Base-by-base conservation (phyloP, 2,797 vertebrate genomes). In the Heliangelus exortis region DNA sequence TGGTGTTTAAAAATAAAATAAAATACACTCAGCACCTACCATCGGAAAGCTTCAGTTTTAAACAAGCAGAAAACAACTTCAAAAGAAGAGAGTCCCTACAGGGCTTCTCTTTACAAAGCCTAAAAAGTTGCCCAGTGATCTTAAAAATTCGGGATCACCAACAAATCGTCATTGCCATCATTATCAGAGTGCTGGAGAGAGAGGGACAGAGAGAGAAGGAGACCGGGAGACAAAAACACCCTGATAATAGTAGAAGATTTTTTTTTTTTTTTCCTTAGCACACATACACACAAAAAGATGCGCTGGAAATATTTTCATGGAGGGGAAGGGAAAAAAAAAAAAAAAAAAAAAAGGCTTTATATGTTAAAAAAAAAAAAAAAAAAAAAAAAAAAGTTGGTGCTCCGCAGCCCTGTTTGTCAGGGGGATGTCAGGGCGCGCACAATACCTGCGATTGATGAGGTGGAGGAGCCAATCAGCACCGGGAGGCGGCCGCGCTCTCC, bases 401-500 rank as follows among this genome's bases (percentile, higher is more conserved):
- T 97, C 95, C 84, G 97, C 95, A 97, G 97, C 97, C 97, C 97
- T 96, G 98, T 98, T 98, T 98, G 98, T 98, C 97, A 96, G 97
- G 91, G 97, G 96, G 96, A 80, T 97, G 97, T 97, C 98, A 98
- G 98, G 89, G 96, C 96, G 95, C 98, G 98, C 98, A 99, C 98
- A 98, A 99, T 99, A 98, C 98, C 98, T 98, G 98, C 98, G 98
- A 99, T 99, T 99, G 99, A 99, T 99, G 98, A 99, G 98, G 98
- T 96, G 97, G 97, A 97, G 97, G 97, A 98, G 98, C 99, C 99
- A 99, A 99, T 99, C 97, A 98, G 98, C 97, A 95, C 92, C 96
- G 96, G 98, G 97, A 95, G 97, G 98, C 97, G 97, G 97, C 98
- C 97, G 96, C 95, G 98, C 97, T 98, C 98, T 98, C 97, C 98